phyloP scores from a whole-genome alignment of 2,888 invertebrate genomes.

The Sesia bembeciformis region DNA sequence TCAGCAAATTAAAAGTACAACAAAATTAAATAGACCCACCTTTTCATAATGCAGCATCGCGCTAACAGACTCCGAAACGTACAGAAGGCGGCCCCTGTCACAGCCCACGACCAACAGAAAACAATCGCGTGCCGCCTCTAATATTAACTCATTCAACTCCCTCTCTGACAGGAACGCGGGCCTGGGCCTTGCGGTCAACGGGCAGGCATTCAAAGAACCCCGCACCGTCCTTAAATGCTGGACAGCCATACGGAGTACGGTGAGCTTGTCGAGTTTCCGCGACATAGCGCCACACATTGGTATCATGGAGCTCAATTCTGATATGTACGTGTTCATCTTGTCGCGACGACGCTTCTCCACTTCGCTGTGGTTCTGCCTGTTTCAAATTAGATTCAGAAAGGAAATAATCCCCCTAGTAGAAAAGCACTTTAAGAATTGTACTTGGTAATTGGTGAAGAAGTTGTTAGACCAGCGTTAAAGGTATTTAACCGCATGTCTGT shows the following conservation, averaged over 20 bases:
- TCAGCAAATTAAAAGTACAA: no score
- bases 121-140: conserved; percentile 88
- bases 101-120: conserved; percentile 95
- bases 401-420: background rate
- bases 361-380: conserved; percentile 96
- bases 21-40: conserved; percentile 54
- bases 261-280: conserved; percentile 93
- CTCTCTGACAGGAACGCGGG: conserved; percentile 89
- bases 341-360: conserved; percentile 95
- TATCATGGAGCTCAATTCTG: conserved; percentile 90
- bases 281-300: conserved; percentile 97
- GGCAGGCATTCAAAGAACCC: conserved; percentile 70
- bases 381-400: conserved; percentile 9
- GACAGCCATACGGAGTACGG: conserved; percentile 92
- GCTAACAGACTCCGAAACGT: conserved; percentile 91
- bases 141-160: conserved; percentile 88
- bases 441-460: background rate
- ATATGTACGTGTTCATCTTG: conserved; percentile 97
- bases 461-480: background rate
- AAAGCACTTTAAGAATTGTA: background rate
- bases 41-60: conserved; percentile 87
- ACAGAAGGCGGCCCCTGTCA: conserved; percentile 91
- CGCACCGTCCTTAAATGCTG: conserved; percentile 87
- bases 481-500: background rate
- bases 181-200: conserved; percentile 81